phyloP scores from a whole-genome alignment of 2,888 invertebrate genomes.

The Lasioglossum pauxillum region DNA sequence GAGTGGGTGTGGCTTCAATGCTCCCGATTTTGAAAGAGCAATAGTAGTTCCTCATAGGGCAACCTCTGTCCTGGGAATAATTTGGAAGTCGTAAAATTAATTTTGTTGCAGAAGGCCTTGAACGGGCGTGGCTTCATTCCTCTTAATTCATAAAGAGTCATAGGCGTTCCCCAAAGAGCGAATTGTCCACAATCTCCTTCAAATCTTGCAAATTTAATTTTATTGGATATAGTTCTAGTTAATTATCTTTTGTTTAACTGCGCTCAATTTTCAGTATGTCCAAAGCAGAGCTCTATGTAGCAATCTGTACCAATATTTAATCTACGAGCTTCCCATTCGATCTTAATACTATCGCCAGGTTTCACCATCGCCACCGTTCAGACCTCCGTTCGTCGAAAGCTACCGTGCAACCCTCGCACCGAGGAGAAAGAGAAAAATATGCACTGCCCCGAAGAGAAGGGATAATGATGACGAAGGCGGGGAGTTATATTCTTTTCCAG shows the following conservation, averaged over 20 bases:
- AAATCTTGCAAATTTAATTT: background rate
- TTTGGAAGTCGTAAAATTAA: background rate
- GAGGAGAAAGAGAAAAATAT: constrained; percentile 29
- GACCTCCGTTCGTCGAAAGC: background rate
- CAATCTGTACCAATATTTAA: background rate
- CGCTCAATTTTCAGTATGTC: background rate
- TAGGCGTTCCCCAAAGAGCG: background rate
- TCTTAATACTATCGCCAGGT: background rate
- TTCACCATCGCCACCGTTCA: constrained; percentile 36
- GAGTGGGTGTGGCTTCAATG: background rate
- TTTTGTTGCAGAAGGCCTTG: background rate
- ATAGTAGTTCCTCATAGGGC: background rate
- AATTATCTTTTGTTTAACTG: background rate
- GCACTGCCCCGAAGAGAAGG: constrained; percentile 17
- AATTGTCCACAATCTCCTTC: background rate
- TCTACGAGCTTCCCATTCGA: background rate
- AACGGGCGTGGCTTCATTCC: background rate
- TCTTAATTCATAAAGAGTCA: background rate
- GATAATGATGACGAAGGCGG: constrained; percentile 53
- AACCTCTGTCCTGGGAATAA: too few species aligned
- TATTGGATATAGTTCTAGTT: background rate
- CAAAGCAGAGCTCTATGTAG: background rate
- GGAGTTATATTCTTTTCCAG: constrained; percentile 63
- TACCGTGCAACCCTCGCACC: constrained; percentile 10
- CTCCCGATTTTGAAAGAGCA: background rate